Conservation (phyloP, 2,113 vertebrate genomes). For the Salvelinus alpinus region DNA sequence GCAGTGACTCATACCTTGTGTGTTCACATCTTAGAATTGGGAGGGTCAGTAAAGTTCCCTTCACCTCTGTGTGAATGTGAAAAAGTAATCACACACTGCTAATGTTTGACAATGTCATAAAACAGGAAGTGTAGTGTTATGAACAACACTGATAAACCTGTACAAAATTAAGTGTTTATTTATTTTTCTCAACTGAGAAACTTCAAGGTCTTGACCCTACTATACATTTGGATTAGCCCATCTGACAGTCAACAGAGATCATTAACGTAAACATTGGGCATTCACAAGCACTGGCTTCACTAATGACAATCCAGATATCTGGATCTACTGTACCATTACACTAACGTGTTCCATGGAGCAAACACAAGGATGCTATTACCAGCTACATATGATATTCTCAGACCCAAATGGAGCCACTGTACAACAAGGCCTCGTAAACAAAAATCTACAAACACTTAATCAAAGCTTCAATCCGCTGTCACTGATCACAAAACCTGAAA, state of each 20-base stretch:
- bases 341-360: constrained; percentile 15
- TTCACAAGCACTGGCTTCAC: neutral
- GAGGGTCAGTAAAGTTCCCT: neutral
- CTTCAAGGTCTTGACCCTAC: neutral
- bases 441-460: constrained; percentile 26
- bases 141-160: too few relatives aligned
- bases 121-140: too few relatives aligned
- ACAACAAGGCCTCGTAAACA: neutral
- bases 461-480: constrained; percentile 13
- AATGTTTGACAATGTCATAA: too few relatives aligned
- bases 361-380: constrained; percentile 12
- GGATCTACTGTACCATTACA: constrained; percentile 7
- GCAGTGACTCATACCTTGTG: neutral
- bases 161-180: too few relatives aligned
- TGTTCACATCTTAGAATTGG: neutral
- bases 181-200: too few relatives aligned
- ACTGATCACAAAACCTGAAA: neutral
- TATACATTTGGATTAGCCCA: neutral
- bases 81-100: too few relatives aligned
- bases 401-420: constrained; percentile 16
- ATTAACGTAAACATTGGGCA: too few relatives aligned
- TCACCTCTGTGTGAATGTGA: too few relatives aligned
- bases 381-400: constrained; percentile 1
- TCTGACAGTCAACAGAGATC: neutral
- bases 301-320: neutral